Percentiles rank a stretch among this genome's conserved stretches.
phyloP scores from a whole-genome alignment of 2,113 vertebrate genomes.

The Catagonus wagneri region DNA sequence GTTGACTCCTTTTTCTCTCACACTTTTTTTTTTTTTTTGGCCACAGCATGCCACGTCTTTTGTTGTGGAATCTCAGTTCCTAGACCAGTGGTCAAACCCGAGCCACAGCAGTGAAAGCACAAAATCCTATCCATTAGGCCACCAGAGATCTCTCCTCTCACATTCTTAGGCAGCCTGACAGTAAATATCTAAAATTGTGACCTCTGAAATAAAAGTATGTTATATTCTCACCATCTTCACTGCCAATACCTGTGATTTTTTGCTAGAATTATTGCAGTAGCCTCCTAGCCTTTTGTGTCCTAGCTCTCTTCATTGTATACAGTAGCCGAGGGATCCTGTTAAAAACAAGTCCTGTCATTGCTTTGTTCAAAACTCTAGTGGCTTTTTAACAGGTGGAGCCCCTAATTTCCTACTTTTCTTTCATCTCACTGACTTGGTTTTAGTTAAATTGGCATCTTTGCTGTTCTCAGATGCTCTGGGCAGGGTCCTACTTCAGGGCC shows the following conservation, averaged over 20 bases:
- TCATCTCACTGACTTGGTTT: not conserved
- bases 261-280: not conserved
- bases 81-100: too few species aligned
- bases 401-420: not conserved
- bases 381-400: not conserved
- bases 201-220: too few species aligned
- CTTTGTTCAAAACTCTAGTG: not conserved
- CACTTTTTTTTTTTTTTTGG: too few species aligned
- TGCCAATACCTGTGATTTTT: not conserved
- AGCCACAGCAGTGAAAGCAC: too few species aligned
- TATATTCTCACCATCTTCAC: not conserved
- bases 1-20: not conserved
- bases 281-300: not conserved
- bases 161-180: not conserved
- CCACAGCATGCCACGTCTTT: too few species aligned
- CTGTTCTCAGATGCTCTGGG: not conserved
- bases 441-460: not conserved
- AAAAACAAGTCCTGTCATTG: not conserved
- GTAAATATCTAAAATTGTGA: not conserved
- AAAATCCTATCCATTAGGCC: too few species aligned
- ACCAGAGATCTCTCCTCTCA: too few species aligned
- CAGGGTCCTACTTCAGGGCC: not conserved
- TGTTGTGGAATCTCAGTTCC: too few species aligned
- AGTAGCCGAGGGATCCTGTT: not conserved
- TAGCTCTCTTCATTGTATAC: not conserved